Evolutionary conservation across 1,140 invertebrate genomes (phyloP).

Genomic region (Panulirus ornatus): DNA sequence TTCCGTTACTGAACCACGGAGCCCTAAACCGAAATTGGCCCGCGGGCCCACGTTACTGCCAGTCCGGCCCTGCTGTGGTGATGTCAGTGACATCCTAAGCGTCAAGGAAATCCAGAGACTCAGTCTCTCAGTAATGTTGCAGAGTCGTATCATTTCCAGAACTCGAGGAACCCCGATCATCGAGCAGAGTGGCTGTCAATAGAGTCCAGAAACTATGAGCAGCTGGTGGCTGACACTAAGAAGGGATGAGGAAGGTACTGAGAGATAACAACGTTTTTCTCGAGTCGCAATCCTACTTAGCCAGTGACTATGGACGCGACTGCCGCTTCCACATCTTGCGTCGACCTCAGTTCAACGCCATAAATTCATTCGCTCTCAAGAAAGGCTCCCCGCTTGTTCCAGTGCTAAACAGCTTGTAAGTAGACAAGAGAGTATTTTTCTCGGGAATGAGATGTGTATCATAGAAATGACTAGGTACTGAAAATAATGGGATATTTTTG

Average conservation of each 20-base stretch:
- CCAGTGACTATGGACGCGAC: conserved; percentile 18
- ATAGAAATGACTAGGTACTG: too few species aligned
- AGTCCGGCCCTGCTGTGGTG: too few species aligned
- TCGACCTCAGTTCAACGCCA: conserved; percentile 2
- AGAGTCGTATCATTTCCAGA: neutral
- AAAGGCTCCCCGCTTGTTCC: conserved; percentile 53
- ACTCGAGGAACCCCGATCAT: neutral
- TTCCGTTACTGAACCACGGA: too few species aligned
- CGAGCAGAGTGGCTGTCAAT: neutral
- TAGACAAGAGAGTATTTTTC: too few species aligned
- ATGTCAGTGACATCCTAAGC: too few species aligned
- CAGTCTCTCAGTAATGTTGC: too few species aligned
- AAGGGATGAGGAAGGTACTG: conserved; percentile 32
- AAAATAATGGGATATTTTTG: too few species aligned
- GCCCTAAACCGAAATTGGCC: too few species aligned
- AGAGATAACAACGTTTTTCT: conserved; percentile 30
- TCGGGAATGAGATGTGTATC: too few species aligned
- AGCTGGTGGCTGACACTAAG: neutral
- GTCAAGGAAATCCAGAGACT: too few species aligned
- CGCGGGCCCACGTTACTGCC: too few species aligned
- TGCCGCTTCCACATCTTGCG: conserved; percentile 49
- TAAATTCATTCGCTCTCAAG: conserved; percentile 39
- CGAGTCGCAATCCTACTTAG: neutral
- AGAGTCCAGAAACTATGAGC: neutral
- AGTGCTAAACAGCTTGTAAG: too few species aligned